phyloP scores from a whole-genome alignment of 2,113 vertebrate genomes.

The Charina bottae region DNA sequence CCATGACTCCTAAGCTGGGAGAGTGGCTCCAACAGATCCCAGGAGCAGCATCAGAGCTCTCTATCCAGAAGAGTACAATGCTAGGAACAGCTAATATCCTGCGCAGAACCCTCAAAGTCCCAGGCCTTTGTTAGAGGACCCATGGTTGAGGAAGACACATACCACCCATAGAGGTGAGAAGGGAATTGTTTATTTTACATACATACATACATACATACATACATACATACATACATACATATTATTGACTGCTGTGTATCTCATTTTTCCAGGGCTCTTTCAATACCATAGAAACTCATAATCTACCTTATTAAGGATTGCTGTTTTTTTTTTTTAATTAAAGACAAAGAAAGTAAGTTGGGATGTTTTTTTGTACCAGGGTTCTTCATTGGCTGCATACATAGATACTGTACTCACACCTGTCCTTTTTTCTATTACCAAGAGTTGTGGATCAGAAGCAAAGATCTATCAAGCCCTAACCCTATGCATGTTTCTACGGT shows the following conservation, averaged over 20 bases:
- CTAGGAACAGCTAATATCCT: too few relatives aligned
- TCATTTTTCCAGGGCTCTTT: constrained; percentile 5
- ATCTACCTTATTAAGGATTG: not conserved
- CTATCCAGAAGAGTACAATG: too few relatives aligned
- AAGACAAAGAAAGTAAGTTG: not conserved
- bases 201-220: too few relatives aligned
- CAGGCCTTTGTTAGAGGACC: too few relatives aligned
- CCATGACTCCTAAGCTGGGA: too few relatives aligned
- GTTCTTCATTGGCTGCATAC: not conserved
- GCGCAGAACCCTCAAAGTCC: too few relatives aligned
- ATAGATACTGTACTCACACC: not conserved
- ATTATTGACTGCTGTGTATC: not conserved
- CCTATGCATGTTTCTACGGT: not conserved
- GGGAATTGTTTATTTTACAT: too few relatives aligned
- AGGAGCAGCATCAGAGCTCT: too few relatives aligned
- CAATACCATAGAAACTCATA: not conserved
- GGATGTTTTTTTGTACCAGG: not conserved
- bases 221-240: too few relatives aligned
- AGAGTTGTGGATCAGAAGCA: not conserved
- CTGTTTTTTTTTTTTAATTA: not conserved
- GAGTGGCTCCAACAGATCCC: too few relatives aligned
- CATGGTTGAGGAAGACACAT: too few relatives aligned
- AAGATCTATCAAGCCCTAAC: not conserved
- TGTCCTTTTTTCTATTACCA: not conserved
- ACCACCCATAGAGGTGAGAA: too few relatives aligned